Percentiles rank a stretch among this genome's conserved stretches.
Evolutionary conservation across 1,140 invertebrate genomes (phyloP).

Genomic region (Drosophila santomea): DNA sequence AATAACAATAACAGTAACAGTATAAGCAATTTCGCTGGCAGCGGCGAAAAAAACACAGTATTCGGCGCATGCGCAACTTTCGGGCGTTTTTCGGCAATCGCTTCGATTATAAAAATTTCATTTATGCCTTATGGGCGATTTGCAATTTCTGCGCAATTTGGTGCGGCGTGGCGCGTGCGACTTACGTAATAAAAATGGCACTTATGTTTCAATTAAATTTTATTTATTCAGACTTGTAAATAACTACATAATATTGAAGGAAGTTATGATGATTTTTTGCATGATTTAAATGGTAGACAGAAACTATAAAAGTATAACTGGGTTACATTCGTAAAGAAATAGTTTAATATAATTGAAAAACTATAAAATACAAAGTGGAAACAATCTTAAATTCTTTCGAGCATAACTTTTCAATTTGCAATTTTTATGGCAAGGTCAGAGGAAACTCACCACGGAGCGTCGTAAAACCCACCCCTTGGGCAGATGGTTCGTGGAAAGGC

Average conservation of each 20-base stretch:
- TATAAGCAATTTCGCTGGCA: constrained; percentile 52
- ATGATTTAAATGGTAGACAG: no score
- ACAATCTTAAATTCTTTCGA: not conserved
- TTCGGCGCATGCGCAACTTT: constrained; percentile 33
- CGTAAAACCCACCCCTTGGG: constrained; percentile 17
- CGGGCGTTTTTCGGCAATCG: constrained; percentile 41
- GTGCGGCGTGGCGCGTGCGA: constrained; percentile 66
- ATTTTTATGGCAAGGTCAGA: constrained; percentile 46
- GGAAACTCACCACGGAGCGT: constrained; percentile 49
- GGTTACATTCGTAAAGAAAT: no score
- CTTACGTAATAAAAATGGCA: constrained; percentile 70
- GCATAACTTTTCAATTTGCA: not conserved
- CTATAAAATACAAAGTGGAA: no score
- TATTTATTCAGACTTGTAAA: constrained; percentile 28
- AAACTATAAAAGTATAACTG: no score
- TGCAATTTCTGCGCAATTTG: constrained; percentile 77
- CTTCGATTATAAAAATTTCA: constrained; percentile 82
- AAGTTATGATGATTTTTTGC: constrained; percentile 1
- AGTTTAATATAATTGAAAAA: no score
- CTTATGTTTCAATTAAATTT: constrained; percentile 78
- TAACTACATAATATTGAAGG: constrained; percentile 41
- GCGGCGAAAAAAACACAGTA: constrained; percentile 21
- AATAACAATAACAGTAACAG: constrained; percentile 76
- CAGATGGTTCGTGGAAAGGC: constrained; percentile 50
- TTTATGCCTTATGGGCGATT: constrained; percentile 79